Conservation (phyloP, 2,888 invertebrate genomes). For the Beris chalybata region DNA sequence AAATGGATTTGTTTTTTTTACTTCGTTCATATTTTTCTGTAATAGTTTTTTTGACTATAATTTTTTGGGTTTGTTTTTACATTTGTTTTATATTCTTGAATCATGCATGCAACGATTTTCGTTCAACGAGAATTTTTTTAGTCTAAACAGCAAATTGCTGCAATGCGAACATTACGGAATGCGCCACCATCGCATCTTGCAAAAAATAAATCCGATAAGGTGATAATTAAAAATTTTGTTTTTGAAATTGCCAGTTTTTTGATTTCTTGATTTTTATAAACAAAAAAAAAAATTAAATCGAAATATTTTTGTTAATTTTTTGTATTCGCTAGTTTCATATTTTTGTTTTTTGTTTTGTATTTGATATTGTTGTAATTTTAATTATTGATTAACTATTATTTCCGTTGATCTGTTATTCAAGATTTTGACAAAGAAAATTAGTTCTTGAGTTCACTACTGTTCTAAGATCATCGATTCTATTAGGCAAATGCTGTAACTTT, state of each 20-base stretch:
- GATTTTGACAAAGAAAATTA: too few species aligned
- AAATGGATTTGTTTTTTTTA: too few species aligned
- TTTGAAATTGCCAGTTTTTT: conserved; percentile 41
- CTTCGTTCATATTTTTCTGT: conserved; percentile 4
- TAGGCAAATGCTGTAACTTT: too few species aligned
- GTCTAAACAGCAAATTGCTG: conserved; percentile 64
- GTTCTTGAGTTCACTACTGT: too few species aligned
- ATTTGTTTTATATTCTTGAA: conserved; percentile 31
- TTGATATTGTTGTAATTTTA: too few species aligned
- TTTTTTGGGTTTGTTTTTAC: conserved; percentile 36
- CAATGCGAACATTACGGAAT: conserved; percentile 79
- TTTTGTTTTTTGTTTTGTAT: background rate
- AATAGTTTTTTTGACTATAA: conserved; percentile 34
- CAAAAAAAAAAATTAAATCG: conserved; percentile 5
- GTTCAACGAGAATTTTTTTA: conserved; percentile 50
- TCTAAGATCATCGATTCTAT: too few species aligned
- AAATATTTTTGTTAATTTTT: conserved; percentile 27
- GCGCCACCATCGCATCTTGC: conserved; percentile 84
- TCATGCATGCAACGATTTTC: conserved; percentile 40
- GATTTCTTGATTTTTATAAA: conserved; percentile 19
- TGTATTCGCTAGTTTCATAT: background rate
- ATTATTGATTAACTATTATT: too few species aligned
- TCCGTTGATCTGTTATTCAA: too few species aligned
- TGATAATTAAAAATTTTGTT: conserved; percentile 56
- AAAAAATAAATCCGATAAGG: conserved; percentile 86